These are phyloP conservation scores for Mobula birostris DNA, from an alignment of 2,113 vertebrate species.

Conservation along the genomic window DNA sequence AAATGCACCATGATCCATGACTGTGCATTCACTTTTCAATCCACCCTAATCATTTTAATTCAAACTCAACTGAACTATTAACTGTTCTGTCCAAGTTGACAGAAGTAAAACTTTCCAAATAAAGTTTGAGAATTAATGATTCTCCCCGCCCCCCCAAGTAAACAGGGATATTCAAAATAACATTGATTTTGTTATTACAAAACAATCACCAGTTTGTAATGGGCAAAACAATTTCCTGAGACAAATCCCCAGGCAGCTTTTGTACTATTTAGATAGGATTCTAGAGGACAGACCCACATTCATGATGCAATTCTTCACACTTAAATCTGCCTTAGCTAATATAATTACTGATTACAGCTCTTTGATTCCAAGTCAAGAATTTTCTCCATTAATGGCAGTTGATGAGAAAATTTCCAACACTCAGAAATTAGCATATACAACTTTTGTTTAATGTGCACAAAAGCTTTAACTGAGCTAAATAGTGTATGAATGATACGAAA, in stretches of 20 bases:
- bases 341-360: neutral
- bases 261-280: neutral
- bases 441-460: neutral
- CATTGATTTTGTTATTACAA: neutral
- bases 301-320: too few species aligned
- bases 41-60: neutral
- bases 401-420: too few species aligned
- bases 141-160: neutral
- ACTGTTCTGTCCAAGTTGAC: neutral
- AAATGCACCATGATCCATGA: neutral
- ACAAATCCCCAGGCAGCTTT: neutral
- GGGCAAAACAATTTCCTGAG: neutral
- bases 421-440: too few species aligned
- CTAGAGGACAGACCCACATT: neutral
- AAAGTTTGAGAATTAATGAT: neutral
- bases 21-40: neutral
- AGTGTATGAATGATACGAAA: neutral
- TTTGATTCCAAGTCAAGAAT: neutral
- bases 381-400: too few species aligned
- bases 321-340: neutral
- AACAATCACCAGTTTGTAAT: neutral
- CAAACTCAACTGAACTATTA: neutral
- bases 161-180: neutral
- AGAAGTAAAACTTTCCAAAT: neutral
- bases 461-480: neutral